Evolutionary conservation across 2,113 vertebrate species (phyloP).

Genomic region (human (Homo sapiens)): GRCh38 chr12:18591001-18591500

Average conservation of each 20-base stretch:
- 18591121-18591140: neutral
- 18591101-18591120: conserved; percentile 14
- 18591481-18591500: neutral
- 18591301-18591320: neutral
- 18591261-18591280: neutral
- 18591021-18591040: conserved; percentile 45
- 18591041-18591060: conserved; percentile 1
- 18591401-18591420: neutral
- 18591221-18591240: neutral
- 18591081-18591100: conserved; percentile 31
- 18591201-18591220: neutral
- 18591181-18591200: neutral
- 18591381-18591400: neutral
- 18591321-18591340: neutral
- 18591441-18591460: neutral
- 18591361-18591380: neutral
- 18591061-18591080: conserved; percentile 41
- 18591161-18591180: neutral
- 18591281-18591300: neutral
- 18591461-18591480: neutral
- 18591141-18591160: neutral
- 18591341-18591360: conserved; percentile 12
- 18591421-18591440: neutral
- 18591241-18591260: neutral
- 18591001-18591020: conserved; percentile 39